phyloP scores from a whole-genome alignment of 2,113 vertebrate species.

The Malurus melanocephalus region DNA sequence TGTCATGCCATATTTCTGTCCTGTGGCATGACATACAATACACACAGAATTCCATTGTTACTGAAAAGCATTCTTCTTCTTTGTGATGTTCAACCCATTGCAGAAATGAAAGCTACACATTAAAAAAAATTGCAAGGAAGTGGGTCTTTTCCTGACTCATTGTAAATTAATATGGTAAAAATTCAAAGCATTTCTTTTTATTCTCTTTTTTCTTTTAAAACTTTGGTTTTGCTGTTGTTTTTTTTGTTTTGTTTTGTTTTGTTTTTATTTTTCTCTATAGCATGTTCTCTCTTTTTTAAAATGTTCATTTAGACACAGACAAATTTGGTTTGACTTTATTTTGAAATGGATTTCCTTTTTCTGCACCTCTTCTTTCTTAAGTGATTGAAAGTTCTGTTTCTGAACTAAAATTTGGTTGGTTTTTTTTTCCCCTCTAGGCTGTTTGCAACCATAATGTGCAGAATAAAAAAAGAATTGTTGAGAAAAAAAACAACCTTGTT shows the following conservation, averaged over 20 bases:
- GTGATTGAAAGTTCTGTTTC: neutral
- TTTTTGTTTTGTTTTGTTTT: neutral
- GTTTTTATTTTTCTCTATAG: neutral
- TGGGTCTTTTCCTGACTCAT: neutral
- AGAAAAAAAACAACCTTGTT: neutral
- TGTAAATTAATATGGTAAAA: neutral
- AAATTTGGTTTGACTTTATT: neutral
- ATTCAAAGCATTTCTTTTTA: neutral
- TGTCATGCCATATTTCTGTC: conserved; percentile 39
- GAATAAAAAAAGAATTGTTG: neutral
- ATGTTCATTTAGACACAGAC: neutral
- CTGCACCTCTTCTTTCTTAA: neutral
- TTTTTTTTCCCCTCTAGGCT: neutral
- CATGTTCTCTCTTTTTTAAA: neutral
- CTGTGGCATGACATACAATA: neutral
- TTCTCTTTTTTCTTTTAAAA: neutral
- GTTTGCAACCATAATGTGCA: neutral
- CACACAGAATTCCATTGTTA: neutral
- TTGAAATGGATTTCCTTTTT: neutral
- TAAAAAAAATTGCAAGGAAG: neutral
- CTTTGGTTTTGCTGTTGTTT: neutral
- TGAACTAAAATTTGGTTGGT: neutral
- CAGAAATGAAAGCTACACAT: neutral
- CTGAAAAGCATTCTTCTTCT: neutral
- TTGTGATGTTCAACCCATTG: neutral